Conservation (phyloP, 2,888 invertebrate species). For the Drosophila limbata region DNA sequence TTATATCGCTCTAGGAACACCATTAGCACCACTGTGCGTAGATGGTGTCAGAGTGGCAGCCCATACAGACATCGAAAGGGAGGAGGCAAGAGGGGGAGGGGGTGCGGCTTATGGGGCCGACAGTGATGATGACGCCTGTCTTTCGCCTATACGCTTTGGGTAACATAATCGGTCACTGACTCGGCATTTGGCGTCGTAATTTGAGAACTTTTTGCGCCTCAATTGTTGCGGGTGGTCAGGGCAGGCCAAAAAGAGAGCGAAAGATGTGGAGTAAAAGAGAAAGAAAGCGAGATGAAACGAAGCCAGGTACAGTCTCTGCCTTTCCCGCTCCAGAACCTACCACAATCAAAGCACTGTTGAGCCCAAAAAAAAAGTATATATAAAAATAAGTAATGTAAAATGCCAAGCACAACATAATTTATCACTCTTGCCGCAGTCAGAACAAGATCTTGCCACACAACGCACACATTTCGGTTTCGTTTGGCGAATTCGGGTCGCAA, state of each 20-base stretch:
- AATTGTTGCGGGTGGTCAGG: conserved; percentile 78
- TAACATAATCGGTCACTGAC: conserved; percentile 82
- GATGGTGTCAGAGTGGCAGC: conserved; percentile 21
- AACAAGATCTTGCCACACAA: conserved; percentile 25
- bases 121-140: conserved; percentile 69
- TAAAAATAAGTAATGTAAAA: conserved; percentile 15
- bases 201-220: conserved; percentile 74
- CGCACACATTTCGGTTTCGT: conserved; percentile 75
- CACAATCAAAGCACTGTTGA: conserved; percentile 69
- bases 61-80: not conserved
- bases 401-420: conserved; percentile 57
- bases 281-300: conserved; percentile 3
- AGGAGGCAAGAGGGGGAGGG: not conserved
- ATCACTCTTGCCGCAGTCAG: conserved; percentile 51
- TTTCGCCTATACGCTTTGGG: conserved; percentile 73
- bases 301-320: conserved; percentile 41
- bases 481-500: conserved; percentile 68
- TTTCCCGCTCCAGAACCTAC: conserved; percentile 49
- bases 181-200: conserved; percentile 80
- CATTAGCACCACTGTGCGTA: not conserved
- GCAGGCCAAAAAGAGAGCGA: conserved; percentile 9
- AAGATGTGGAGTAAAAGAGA: not conserved
- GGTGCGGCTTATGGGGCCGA: conserved; percentile 58
- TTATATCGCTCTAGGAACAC: not conserved
- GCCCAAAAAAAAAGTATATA: conserved; percentile 34